Conservation (phyloP, 2,888 invertebrate genomes). For the Folsomia manolachei region DNA sequence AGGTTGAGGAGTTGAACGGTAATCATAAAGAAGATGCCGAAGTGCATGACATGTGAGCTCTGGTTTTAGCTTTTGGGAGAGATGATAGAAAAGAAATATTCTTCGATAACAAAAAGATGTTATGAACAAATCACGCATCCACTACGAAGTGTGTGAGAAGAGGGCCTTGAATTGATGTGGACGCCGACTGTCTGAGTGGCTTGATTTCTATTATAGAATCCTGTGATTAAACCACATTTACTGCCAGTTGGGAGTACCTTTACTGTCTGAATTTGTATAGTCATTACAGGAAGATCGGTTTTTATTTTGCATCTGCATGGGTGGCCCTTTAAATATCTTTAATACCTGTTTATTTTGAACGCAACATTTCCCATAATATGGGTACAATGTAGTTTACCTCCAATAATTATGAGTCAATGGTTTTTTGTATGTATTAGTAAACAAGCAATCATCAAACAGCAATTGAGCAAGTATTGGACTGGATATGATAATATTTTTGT, state of each 20-base stretch:
- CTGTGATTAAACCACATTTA: not conserved
- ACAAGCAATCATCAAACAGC: no score
- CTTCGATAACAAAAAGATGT: not conserved
- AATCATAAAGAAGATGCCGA: not conserved
- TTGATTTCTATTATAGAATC: conserved; percentile 16
- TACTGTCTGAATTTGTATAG: not conserved
- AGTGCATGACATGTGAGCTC: no score
- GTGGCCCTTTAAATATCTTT: conserved; percentile 17
- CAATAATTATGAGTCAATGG: no score
- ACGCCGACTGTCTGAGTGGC: conserved; percentile 21
- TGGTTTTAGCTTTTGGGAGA: not conserved
- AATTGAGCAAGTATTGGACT: no score
- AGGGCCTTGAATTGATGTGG: not conserved
- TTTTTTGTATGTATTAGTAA: no score
- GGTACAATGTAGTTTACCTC: no score
- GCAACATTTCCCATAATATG: no score
- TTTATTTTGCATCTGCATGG: conserved; percentile 12
- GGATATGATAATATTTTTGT: no score
- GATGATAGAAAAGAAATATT: not conserved
- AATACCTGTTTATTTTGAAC: not conserved
- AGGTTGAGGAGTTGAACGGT: not conserved
- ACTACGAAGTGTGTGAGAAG: no score
- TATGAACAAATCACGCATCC: no score
- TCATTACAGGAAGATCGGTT: not conserved
- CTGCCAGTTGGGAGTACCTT: not conserved